phyloP scores from a whole-genome alignment of 30 jellyfish, hydroid and myxozoan genomes.

The Aurelia aurita region DNA sequence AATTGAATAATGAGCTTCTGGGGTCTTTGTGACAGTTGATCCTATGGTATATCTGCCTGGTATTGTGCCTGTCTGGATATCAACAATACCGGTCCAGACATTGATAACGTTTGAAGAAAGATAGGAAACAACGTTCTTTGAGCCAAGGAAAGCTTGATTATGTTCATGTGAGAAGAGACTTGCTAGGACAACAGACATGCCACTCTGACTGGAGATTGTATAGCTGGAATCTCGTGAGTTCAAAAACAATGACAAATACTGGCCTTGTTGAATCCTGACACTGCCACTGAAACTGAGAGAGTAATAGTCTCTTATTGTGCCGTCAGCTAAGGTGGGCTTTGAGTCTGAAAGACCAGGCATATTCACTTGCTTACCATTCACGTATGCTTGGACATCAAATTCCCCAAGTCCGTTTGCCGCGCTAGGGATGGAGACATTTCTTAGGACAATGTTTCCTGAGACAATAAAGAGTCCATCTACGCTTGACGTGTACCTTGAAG shows the following conservation, averaged over 20 bases:
- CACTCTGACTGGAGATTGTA: conserved; percentile 65
- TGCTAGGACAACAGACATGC: conserved; percentile 70
- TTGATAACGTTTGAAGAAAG: conserved; percentile 13
- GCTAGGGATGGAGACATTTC: conserved; percentile 47
- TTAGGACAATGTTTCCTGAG: conserved; percentile 72
- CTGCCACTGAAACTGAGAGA: conserved; percentile 77
- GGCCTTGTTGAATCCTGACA: conserved; percentile 67
- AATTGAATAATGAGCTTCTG: conserved; percentile 41
- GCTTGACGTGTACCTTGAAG: conserved; percentile 41
- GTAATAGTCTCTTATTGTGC: conserved; percentile 33
- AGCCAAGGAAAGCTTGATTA: conserved; percentile 46
- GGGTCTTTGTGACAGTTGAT: background rate
- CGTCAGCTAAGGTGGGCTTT: conserved; percentile 35
- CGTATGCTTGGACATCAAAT: conserved; percentile 51
- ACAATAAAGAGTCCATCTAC: conserved; percentile 77
- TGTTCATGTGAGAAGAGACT: conserved; percentile 42
- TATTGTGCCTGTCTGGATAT: conserved; percentile 32
- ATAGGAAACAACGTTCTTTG: conserved; percentile 48
- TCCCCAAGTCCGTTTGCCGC: conserved; percentile 24
- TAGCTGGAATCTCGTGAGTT: conserved; percentile 32
- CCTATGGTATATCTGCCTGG: conserved; percentile 55
- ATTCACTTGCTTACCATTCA: conserved; percentile 54
- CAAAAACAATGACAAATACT: conserved; percentile 38
- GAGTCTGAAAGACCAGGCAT: conserved; percentile 70
- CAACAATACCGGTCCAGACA: conserved; percentile 38